A percentile compares a stretch with the other conserved stretches of the same genome.
phyloP scores from a whole-genome alignment of 2,113 vertebrate species.

The Enhydra lutris region DNA sequence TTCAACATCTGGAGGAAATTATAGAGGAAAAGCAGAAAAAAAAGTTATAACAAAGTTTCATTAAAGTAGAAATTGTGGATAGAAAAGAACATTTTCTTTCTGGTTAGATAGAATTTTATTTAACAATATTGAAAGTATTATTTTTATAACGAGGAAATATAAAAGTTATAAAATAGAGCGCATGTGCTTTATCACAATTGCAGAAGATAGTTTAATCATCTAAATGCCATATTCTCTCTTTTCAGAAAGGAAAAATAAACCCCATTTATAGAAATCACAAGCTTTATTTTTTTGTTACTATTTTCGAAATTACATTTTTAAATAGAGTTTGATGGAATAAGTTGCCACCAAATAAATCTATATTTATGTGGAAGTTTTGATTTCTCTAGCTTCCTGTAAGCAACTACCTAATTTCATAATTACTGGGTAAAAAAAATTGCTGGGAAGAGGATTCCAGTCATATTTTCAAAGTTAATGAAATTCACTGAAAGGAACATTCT shows the following conservation, averaged over 20 bases:
- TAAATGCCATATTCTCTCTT: not conserved
- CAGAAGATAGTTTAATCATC: not conserved
- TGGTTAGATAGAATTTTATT: not conserved
- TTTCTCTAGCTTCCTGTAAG: not conserved
- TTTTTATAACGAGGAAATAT: not conserved
- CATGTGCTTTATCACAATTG: not conserved
- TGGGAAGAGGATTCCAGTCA: not conserved
- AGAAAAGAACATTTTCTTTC: not conserved
- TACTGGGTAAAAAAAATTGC: not conserved
- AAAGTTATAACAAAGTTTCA: not conserved
- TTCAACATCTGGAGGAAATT: not conserved
- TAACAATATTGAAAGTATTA: not conserved
- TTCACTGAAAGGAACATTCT: not conserved
- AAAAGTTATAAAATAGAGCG: not conserved
- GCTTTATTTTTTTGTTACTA: not conserved
- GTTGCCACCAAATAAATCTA: not conserved
- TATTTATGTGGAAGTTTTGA: not conserved
- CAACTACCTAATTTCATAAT: not conserved
- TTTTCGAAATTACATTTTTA: not conserved
- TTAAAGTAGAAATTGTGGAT: constrained; percentile 2
- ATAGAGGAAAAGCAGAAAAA: not conserved
- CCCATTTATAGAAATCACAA: not conserved
- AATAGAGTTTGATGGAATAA: not conserved
- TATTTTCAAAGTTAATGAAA: not conserved
- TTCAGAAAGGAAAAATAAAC: not conserved